Evolutionary conservation across 2,888 invertebrate species (phyloP), one percentile per base, ranked within the genome.

Genomic region (Amiota mariae): DNA sequence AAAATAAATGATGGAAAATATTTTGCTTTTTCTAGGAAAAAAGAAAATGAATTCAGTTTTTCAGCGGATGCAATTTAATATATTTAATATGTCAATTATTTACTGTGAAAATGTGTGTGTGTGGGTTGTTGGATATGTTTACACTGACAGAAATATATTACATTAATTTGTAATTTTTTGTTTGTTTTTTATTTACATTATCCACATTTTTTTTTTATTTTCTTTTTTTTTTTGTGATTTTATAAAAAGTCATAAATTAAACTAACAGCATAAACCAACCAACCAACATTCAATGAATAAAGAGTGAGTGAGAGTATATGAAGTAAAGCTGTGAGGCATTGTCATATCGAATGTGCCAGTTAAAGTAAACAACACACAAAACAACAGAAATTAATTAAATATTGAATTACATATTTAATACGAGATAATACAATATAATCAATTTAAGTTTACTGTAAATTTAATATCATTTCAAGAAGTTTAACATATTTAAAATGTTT

Each of bases 31-130:
- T n/a, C 10, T 49, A 46, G 6, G 10, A 36, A 36, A 36, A 36
- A 6, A 6, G 36, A 36, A 36, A 36, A 36, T 36, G 36, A 9
- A 18, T 66, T 48, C 11, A 2, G 47, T 15, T 78, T 57, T 75
- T 82, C 78, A 76, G 78, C 85, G 82, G 82, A 83, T 85, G 86
- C 82, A 81, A 78, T 85, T 82, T 86, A 83, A 84, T 84, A 86
- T 83, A 82, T 84, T 85, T 81, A 84, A 84, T 84, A 85, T 86
- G 84, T 82, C 86, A 85, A 83, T 83, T 83, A 83, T 83, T 78
- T 71, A 79, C 61, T 56, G 24, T 15, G 20, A 49, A 48, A 8
- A 48, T 49, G 15, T 59, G 54, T 68, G 36, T 36, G 13, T 15
- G 54, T 15, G 10, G 11, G 36, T 12, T 18, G 20, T 36, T 71